These are phyloP conservation scores for Norana najaformis DNA, from an alignment of 2,888 invertebrate genomes.

Conservation along the genomic window DNA sequence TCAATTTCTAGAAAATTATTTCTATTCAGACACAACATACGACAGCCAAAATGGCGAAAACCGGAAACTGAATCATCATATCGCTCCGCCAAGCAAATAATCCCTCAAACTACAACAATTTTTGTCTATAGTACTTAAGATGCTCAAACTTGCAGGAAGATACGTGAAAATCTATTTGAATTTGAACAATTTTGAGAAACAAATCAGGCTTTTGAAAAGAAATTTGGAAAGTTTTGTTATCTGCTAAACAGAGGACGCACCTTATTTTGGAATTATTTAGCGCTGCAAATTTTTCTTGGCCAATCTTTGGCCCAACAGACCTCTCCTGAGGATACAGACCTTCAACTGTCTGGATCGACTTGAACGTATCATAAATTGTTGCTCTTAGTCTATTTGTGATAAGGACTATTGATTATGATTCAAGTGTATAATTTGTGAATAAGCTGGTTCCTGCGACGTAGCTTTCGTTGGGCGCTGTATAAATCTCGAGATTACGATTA, in stretches of 20 bases:
- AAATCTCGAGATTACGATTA: too few species aligned
- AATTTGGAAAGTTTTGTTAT: background rate
- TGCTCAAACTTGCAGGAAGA: background rate
- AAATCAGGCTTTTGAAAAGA: background rate
- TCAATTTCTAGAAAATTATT: slow-evolving; percentile 23
- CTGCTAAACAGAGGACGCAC: background rate
- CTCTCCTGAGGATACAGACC: too few species aligned
- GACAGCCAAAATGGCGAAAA: slow-evolving; percentile 18
- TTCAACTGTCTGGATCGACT: too few species aligned
- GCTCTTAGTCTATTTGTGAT: too few species aligned
- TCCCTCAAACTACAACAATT: background rate
- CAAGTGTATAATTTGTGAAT: too few species aligned
- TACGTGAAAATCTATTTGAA: background rate
- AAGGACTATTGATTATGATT: too few species aligned
- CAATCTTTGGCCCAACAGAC: too few species aligned
- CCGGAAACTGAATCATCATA: slow-evolving; percentile 20
- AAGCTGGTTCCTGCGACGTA: too few species aligned
- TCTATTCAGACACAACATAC: slow-evolving; percentile 16
- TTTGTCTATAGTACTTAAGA: background rate
- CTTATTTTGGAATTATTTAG: background rate
- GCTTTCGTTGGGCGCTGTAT: too few species aligned
- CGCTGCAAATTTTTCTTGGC: background rate
- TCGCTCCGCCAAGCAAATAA: slow-evolving; percentile 14
- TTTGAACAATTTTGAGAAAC: background rate
- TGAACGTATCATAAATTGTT: too few species aligned